Conservation (phyloP, 2,797 vertebrate species). For the Gastrophryne carolinensis region DNA sequence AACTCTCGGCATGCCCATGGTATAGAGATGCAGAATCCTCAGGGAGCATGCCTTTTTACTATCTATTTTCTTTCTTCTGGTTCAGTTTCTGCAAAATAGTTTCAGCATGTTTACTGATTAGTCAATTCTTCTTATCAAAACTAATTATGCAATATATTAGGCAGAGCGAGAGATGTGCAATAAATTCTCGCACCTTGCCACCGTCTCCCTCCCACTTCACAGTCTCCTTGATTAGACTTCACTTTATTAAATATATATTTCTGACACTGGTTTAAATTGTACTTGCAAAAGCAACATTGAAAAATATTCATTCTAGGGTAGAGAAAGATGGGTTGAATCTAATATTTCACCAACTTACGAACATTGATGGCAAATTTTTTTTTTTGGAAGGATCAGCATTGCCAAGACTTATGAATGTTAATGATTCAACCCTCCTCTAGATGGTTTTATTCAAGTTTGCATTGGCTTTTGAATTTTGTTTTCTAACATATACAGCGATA, state of each 20-base stretch:
- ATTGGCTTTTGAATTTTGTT: too few relatives aligned
- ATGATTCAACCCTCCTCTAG: too few relatives aligned
- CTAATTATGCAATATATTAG: conserved; percentile 46
- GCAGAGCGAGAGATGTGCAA: conserved; percentile 11
- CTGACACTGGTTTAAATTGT: conserved; percentile 1
- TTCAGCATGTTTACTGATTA: conserved; percentile 47
- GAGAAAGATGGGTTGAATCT: too few relatives aligned
- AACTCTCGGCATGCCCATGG: neutral
- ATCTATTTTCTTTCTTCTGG: neutral
- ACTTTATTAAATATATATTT: conserved; percentile 42
- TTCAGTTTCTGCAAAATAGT: conserved; percentile 25
- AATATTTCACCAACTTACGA: too few relatives aligned
- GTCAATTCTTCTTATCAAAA: conserved; percentile 39
- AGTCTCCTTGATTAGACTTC: conserved; percentile 23
- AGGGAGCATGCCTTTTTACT: neutral
- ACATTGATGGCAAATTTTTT: too few relatives aligned
- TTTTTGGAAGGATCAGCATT: too few relatives aligned
- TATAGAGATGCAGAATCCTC: neutral
- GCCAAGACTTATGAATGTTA: too few relatives aligned
- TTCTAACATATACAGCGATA: too few relatives aligned
- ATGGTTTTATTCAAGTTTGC: too few relatives aligned
- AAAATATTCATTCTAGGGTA: too few relatives aligned
- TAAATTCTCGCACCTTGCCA: conserved; percentile 46
- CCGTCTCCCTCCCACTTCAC: conserved; percentile 9
- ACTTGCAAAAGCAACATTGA: neutral